These are phyloP conservation scores for Nephrotoma guestfalica DNA, from an alignment of 2,888 invertebrate genomes.

Conservation along the genomic window DNA sequence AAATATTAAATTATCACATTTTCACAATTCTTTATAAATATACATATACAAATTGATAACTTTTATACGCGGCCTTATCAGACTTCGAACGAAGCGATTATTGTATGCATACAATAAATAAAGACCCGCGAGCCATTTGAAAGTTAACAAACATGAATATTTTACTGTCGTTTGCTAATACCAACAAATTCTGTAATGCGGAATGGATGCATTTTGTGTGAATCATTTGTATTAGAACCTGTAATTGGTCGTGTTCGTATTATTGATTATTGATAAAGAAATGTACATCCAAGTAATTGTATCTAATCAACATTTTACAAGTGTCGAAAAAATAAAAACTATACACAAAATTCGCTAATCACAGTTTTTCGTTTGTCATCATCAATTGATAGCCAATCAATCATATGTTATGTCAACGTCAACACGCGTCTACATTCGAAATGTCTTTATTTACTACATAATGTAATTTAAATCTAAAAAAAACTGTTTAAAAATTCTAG, in stretches of 20 bases:
- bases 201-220: too few relatives aligned
- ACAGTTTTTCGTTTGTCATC: not conserved
- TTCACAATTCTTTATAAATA: not conserved
- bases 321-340: not conserved
- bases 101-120: not conserved
- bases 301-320: not conserved
- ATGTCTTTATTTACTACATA: not conserved
- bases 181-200: not conserved
- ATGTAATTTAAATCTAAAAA: not conserved
- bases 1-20: not conserved
- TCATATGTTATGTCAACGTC: not conserved
- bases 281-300: not conserved
- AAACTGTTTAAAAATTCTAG: not conserved
- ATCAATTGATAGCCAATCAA: not conserved
- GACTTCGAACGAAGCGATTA: not conserved
- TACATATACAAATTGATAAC: not conserved
- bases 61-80: not conserved
- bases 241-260: too few relatives aligned
- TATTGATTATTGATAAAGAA: too few relatives aligned
- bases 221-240: too few relatives aligned
- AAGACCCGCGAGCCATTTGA: not conserved
- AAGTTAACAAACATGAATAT: not conserved
- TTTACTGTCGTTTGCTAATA: not conserved
- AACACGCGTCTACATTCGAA: not conserved
- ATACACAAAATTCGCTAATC: not conserved